Evolutionary conservation across 1,140 invertebrate species (phyloP).

Genomic region (Drosophila eugracilis): DNA sequence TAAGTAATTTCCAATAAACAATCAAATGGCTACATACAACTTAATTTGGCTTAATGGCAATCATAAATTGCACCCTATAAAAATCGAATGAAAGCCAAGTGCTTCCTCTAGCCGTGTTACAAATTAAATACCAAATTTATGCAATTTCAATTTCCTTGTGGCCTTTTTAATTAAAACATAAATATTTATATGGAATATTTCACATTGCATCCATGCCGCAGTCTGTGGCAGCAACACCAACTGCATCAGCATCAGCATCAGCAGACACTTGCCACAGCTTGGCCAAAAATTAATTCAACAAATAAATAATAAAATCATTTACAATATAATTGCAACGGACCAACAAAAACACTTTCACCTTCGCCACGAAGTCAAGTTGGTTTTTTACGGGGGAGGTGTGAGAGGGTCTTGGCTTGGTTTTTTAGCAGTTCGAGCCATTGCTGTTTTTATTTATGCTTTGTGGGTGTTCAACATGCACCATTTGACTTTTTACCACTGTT

Average conservation of each 20-base stretch:
- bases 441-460: slow-evolving; percentile 79
- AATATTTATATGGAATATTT: slow-evolving; percentile 83
- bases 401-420: slow-evolving; percentile 15
- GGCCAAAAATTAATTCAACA: slow-evolving; percentile 76
- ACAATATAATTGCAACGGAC: slow-evolving; percentile 77
- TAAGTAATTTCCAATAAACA: slow-evolving; percentile 22
- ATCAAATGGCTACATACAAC: slow-evolving; percentile 47
- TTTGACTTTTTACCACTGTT: slow-evolving; percentile 79
- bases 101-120: slow-evolving; percentile 59
- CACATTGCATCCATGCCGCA: slow-evolving; percentile 28
- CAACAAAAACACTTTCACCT: slow-evolving; percentile 78
- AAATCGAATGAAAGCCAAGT: slow-evolving; percentile 60
- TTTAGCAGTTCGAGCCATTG: slow-evolving; percentile 48
- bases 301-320: slow-evolving; percentile 84
- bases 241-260: too few species aligned
- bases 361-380: slow-evolving; percentile 58
- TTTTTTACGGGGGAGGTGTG: slow-evolving; percentile 2
- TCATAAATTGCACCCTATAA: slow-evolving; percentile 76
- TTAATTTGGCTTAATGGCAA: slow-evolving; percentile 70
- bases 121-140: slow-evolving; percentile 70
- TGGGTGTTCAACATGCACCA: slow-evolving; percentile 81
- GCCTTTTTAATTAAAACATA: slow-evolving; percentile 83
- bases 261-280: slow-evolving; percentile 21
- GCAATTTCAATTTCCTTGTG: slow-evolving; percentile 80
- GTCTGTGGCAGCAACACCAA: too few species aligned